Conservation (phyloP, 1,140 invertebrate genomes). For the Sycophaga agraensis region DNA sequence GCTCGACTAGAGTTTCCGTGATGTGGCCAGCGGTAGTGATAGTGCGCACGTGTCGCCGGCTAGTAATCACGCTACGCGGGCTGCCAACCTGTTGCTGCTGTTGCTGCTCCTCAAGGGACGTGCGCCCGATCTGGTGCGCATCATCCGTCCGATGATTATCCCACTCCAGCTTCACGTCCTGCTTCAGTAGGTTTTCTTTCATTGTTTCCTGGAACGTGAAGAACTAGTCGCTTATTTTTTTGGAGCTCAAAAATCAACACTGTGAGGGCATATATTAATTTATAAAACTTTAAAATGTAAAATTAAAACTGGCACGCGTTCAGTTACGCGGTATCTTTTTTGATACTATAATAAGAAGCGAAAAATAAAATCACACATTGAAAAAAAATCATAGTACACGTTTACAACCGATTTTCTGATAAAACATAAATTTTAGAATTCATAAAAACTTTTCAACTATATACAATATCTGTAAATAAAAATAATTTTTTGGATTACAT, state of each 20-base stretch:
- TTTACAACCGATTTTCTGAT: too few relatives aligned
- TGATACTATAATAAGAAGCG: too few relatives aligned
- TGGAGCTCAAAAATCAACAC: background rate
- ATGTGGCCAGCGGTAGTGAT: conserved; percentile 65
- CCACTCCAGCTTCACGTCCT: conserved; percentile 54
- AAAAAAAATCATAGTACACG: too few relatives aligned
- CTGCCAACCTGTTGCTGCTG: conserved; percentile 20
- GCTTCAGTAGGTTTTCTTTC: conserved; percentile 51
- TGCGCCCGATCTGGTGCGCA: conserved; percentile 31
- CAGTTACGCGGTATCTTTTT: too few relatives aligned
- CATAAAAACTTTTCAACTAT: too few relatives aligned
- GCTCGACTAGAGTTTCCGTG: conserved; percentile 54
- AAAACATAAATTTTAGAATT: too few relatives aligned
- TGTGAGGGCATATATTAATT: background rate
- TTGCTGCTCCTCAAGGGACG: too few relatives aligned
- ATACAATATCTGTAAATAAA: too few relatives aligned
- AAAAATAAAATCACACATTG: too few relatives aligned
- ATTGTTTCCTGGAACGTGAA: conserved; percentile 46
- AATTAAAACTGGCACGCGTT: too few relatives aligned
- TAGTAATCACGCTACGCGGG: conserved; percentile 60
- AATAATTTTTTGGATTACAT: too few relatives aligned
- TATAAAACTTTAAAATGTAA: background rate
- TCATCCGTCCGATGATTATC: conserved; percentile 42
- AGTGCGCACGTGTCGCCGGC: conserved; percentile 60
- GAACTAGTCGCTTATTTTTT: conserved; percentile 10